Percentiles rank a stretch among this genome's conserved stretches.
Conservation (phyloP, 1,140 invertebrate genomes). For the Trialeurodes vaporariorum region DNA sequence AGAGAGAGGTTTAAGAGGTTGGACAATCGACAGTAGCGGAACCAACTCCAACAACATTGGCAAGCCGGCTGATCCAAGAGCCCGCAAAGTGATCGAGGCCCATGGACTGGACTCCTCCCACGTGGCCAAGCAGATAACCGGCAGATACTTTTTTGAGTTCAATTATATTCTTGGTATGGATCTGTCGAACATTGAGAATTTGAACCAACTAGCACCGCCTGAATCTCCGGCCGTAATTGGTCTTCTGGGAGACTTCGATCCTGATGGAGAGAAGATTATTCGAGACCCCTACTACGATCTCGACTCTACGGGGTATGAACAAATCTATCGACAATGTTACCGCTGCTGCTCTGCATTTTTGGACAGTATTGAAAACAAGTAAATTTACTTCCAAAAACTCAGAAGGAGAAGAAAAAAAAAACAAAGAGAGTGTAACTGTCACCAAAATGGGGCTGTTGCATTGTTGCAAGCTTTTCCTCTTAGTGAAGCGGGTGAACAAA, state of each 20-base stretch:
- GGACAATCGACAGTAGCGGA: constrained; percentile 81
- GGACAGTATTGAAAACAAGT: no score
- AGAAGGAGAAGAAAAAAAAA: no score
- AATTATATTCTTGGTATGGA: constrained; percentile 90
- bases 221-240: constrained; percentile 50
- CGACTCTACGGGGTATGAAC: constrained; percentile 51
- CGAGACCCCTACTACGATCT: constrained; percentile 76
- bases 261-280: constrained; percentile 62
- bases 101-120: constrained; percentile 61
- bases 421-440: no score
- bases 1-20: constrained; percentile 46
- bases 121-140: constrained; percentile 50
- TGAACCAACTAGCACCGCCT: constrained; percentile 47
- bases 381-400: no score
- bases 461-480: no score
- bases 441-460: no score
- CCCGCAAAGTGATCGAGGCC: constrained; percentile 53
- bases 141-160: constrained; percentile 60
- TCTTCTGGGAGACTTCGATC: constrained; percentile 70
- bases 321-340: constrained; percentile 55
- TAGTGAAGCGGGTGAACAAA: no score
- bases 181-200: constrained; percentile 58
- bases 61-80: constrained; percentile 62
- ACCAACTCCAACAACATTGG: constrained; percentile 75
- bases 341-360: constrained; percentile 53